Evolutionary conservation across 2,113 vertebrate genomes (phyloP), one percentile per base, ranked within the genome.

Genomic region (Gila orcuttii): DNA sequence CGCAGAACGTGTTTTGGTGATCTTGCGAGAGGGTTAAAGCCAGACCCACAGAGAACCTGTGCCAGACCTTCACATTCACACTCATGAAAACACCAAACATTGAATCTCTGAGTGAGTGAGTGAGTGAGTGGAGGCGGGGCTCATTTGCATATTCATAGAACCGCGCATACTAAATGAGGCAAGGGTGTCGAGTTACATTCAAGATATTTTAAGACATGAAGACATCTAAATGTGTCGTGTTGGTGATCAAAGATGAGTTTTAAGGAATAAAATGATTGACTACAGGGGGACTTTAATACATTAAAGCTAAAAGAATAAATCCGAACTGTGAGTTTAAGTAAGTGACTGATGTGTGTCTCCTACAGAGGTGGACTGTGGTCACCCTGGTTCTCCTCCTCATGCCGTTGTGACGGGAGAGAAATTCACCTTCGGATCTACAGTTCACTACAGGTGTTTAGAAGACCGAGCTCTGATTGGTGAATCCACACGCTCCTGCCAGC

Each of bases 341-440:
- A 1, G 50, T 57, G 55, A 21, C 2, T 57, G 55, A 3, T 80
- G 79, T 42, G 47, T 55, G 45, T 83, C 36, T 89, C 75, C 82
- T 88, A 57, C 95, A 99, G 98, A 99, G 95, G 95, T 99, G 94
- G 97, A 98, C 93, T 99, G 98, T 85, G 96, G 97, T 90, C 96
- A 97, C 92, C 98, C 98, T 85, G 98, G 97, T 3, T 62, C 95
- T 83, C 97, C 98, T 86, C 98, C 98, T 52, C 94, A 97, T 1
- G 95, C 93, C 0, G 88, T 96, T 57, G 94, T 99, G 85, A 96
- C 94, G 23, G 98, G 98, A 33, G 98, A 99, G 78, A 99, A 97
- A 92, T 98, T 97, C 25, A 98, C 97, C 0, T 96, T 98, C 90
- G 97, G 97, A 68, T 96, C 97, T 55, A 96, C 95, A 0, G 96